These are phyloP conservation scores for Chymomyza costata DNA, from an alignment of 1,140 invertebrate species.

Conservation along the genomic window DNA sequence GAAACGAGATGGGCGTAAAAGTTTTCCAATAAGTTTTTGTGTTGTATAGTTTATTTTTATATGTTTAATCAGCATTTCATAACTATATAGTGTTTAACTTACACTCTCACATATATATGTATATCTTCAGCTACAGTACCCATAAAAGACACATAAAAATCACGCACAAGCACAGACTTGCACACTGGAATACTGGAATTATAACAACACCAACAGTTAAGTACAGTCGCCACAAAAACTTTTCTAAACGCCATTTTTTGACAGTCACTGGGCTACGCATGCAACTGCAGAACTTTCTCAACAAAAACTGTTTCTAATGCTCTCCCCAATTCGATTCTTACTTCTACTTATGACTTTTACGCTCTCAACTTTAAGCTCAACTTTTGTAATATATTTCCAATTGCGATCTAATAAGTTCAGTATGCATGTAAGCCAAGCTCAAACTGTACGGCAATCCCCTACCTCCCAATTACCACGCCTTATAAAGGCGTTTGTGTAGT, in stretches of 20 bases:
- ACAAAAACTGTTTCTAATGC: neutral
- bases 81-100: too few species aligned
- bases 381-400: conserved; percentile 66
- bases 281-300: neutral
- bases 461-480: too few species aligned
- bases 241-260: too few species aligned
- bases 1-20: conserved; percentile 18
- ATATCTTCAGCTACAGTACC: too few species aligned
- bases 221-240: too few species aligned
- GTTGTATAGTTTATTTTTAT: conserved; percentile 19
- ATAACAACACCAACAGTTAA: too few species aligned
- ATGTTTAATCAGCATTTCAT: conserved; percentile 19
- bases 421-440: neutral
- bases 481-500: too few species aligned
- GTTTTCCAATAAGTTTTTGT: conserved; percentile 21
- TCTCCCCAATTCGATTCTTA: neutral
- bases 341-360: neutral
- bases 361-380: conserved; percentile 27
- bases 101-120: too few species aligned
- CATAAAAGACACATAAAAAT: too few species aligned
- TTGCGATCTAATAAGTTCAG: neutral
- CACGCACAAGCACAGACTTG: too few species aligned
- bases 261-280: neutral
- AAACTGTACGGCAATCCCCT: neutral
- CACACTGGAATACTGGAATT: too few species aligned